These are phyloP conservation scores for Cosmorhoe ocellata DNA, from an alignment of 2,888 invertebrate genomes.

Conservation along the genomic window DNA sequence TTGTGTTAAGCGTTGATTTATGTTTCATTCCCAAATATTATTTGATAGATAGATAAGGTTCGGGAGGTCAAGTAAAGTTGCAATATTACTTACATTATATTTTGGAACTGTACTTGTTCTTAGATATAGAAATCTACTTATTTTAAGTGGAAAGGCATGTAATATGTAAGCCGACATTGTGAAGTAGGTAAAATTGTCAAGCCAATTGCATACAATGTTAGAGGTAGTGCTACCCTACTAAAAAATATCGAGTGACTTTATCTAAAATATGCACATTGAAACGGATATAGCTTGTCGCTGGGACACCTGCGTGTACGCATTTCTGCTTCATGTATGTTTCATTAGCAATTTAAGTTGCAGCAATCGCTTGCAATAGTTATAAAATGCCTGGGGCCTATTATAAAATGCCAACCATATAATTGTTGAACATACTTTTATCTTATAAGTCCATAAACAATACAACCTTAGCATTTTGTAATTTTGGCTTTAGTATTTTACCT, in stretches of 20 bases:
- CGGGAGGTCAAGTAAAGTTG: neutral
- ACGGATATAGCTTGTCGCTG: conserved; percentile 42
- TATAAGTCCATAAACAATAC: neutral
- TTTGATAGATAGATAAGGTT: conserved; percentile 1
- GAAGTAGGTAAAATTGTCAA: too few species aligned
- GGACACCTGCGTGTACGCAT: conserved; percentile 53
- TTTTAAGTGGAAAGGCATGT: too few species aligned
- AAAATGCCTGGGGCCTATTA: conserved; percentile 40
- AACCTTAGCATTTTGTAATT: too few species aligned
- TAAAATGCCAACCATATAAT: conserved; percentile 35
- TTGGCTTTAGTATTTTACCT: too few species aligned
- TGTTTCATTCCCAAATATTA: neutral
- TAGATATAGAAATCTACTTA: too few species aligned
- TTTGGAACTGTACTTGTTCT: neutral
- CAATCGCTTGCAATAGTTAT: conserved; percentile 50
- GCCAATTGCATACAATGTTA: too few species aligned
- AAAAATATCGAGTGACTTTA: conserved; percentile 8
- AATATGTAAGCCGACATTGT: too few species aligned
- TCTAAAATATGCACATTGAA: conserved; percentile 35
- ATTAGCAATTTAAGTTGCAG: conserved; percentile 60
- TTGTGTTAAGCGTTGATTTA: neutral
- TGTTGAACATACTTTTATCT: conserved; percentile 14
- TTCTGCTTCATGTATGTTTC: conserved; percentile 53
- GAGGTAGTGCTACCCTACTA: too few species aligned
- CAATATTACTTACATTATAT: too few species aligned